A percentile compares a stretch with the other conserved stretches of the same genome.
phyloP scores from a whole-genome alignment of 1,140 invertebrate genomes.

The Anadara kagoshimensis region DNA sequence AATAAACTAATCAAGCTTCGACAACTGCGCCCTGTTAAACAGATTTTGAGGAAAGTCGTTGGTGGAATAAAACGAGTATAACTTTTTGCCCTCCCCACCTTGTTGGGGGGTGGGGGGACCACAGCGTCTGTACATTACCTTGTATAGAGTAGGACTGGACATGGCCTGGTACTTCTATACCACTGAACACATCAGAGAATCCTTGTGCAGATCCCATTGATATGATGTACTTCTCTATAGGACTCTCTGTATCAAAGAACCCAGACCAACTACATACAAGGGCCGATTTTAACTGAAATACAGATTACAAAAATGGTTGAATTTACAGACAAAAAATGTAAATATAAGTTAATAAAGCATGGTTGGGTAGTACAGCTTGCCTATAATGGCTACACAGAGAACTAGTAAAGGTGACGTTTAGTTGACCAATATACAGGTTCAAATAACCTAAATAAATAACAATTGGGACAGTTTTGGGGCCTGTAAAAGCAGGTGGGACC shows the following conservation, averaged over 20 bases:
- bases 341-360: not conserved
- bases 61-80: too few relatives aligned
- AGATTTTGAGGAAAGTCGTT: too few relatives aligned
- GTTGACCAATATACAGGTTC: too few relatives aligned
- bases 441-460: too few relatives aligned
- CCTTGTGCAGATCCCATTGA: conserved; percentile 41
- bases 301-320: not conserved
- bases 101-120: too few relatives aligned
- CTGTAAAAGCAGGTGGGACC: too few relatives aligned
- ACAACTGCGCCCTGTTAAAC: too few relatives aligned
- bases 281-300: conserved; percentile 20
- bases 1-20: too few relatives aligned
- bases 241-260: conserved; percentile 45
- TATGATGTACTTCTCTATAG: conserved; percentile 38
- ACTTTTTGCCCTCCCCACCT: too few relatives aligned
- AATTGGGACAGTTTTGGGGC: too few relatives aligned
- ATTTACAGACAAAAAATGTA: not conserved
- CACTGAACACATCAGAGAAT: conserved; percentile 26
- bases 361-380: not conserved
- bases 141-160: conserved; percentile 17
- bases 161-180: conserved; percentile 21
- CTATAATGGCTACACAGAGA: not conserved
- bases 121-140: too few relatives aligned
- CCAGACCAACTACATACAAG: conserved; percentile 48
- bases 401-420: too few relatives aligned